Percentiles rank a stretch among this genome's conserved stretches.
These are phyloP conservation scores for Oophaga sylvatica DNA, from an alignment of 2,797 vertebrate genomes.

Conservation along the genomic window DNA sequence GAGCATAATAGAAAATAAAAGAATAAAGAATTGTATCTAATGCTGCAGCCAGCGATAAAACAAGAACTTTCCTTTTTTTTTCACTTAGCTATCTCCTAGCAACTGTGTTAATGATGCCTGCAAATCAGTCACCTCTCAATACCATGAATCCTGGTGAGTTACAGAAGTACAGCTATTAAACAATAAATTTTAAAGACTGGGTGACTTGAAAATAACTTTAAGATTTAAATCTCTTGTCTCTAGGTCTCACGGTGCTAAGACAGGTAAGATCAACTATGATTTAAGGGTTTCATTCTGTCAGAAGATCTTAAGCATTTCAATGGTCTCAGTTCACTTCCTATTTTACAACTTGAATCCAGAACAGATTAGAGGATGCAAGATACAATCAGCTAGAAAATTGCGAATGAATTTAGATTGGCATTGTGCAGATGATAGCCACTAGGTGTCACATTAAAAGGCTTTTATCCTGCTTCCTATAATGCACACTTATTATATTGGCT, in stretches of 20 bases:
- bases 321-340: conserved; percentile 46
- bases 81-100: conserved; percentile 41
- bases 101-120: conserved; percentile 56
- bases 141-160: conserved; percentile 56
- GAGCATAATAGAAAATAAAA: conserved; percentile 29
- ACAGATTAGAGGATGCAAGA: conserved; percentile 47
- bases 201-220: conserved; percentile 53
- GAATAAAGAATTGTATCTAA: conserved; percentile 45
- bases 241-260: conserved; percentile 40
- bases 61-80: conserved; percentile 37
- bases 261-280: conserved; percentile 52
- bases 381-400: conserved; percentile 39
- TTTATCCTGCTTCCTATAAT: conserved; percentile 2
- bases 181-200: conserved; percentile 43
- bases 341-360: conserved; percentile 38
- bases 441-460: conserved; percentile 62
- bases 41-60: conserved; percentile 49
- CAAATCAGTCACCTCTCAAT: conserved; percentile 36
- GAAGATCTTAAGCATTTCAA: conserved; percentile 39
- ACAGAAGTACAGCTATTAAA: conserved; percentile 15
- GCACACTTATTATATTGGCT: background rate
- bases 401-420: background rate
- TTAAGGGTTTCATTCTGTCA: conserved; percentile 47
- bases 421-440: conserved; percentile 43
- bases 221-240: conserved; percentile 43